Evolutionary conservation across 2,797 vertebrate genomes (phyloP).

Genomic region (Phyllotis vaccarum): DNA sequence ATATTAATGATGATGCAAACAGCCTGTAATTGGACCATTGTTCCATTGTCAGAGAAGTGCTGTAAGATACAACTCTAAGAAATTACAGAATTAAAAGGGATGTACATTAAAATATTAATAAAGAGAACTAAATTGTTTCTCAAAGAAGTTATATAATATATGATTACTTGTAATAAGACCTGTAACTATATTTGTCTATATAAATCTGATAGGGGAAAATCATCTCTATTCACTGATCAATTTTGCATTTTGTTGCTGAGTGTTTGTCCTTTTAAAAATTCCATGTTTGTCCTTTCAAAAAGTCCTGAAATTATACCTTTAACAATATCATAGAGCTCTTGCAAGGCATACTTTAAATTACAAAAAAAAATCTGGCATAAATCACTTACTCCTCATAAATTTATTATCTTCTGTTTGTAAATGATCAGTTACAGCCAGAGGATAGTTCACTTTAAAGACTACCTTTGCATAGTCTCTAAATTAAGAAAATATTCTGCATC

Average conservation of each 20-base stretch:
- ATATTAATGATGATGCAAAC: conserved; percentile 14
- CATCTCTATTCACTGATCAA: background rate
- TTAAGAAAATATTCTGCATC: background rate
- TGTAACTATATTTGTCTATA: conserved; percentile 13
- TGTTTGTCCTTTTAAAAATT: conserved; percentile 23
- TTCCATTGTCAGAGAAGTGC: background rate
- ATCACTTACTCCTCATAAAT: conserved; percentile 6
- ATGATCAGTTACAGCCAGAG: background rate
- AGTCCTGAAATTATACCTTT: conserved; percentile 31
- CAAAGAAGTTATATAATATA: background rate
- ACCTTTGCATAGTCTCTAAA: background rate
- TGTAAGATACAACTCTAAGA: background rate
- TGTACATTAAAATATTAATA: conserved; percentile 18
- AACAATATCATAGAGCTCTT: conserved; percentile 23
- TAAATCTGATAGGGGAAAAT: background rate
- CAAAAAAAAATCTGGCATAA: background rate
- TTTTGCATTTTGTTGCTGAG: conserved; percentile 29
- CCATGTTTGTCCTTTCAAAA: too few relatives aligned
- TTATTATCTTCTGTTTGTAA: conserved; percentile 55
- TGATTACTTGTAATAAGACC: background rate
- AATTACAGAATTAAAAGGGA: background rate
- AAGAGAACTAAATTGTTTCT: conserved; percentile 9
- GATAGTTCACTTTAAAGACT: background rate
- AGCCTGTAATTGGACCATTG: background rate
- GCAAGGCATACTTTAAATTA: conserved; percentile 6